These are phyloP conservation scores for Mamestra configurata DNA, from an alignment of 1,140 invertebrate species.

Conservation along the genomic window DNA sequence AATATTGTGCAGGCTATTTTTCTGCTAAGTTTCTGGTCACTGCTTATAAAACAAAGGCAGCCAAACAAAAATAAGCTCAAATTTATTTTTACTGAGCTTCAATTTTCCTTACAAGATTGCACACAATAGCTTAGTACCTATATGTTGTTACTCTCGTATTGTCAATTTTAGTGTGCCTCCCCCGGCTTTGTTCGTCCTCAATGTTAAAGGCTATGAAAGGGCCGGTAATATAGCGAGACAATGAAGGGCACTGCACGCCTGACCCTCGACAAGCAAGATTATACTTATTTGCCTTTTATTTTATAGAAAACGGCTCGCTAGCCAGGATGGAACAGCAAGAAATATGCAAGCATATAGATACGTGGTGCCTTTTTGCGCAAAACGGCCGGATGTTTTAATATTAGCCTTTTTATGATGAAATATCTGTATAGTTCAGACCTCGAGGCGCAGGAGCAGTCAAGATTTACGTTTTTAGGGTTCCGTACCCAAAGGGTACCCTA, in stretches of 20 bases:
- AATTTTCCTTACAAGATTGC: conserved; percentile 55
- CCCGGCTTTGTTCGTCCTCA: conserved; percentile 61
- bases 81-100: conserved; percentile 2
- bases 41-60: background rate
- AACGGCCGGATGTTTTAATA: conserved; percentile 72
- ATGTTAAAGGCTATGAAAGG: conserved; percentile 56
- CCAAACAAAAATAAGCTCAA: conserved; percentile 1
- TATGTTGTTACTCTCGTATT: conserved; percentile 57
- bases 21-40: too few species aligned
- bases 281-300: conserved; percentile 76
- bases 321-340: conserved; percentile 66
- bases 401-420: conserved; percentile 33
- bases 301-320: conserved; percentile 70
- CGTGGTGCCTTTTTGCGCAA: conserved; percentile 67
- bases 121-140: conserved; percentile 55
- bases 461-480: background rate
- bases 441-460: background rate
- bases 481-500: too few species aligned
- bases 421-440: conserved; percentile 9
- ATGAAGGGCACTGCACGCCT: conserved; percentile 71
- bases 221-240: conserved; percentile 67
- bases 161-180: conserved; percentile 69
- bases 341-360: conserved; percentile 51
- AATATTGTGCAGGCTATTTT: too few species aligned
- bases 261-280: conserved; percentile 68